These are phyloP conservation scores for Mormyrops boulengeri DNA, from an alignment of 2,797 vertebrate species.

Conservation along the genomic window DNA sequence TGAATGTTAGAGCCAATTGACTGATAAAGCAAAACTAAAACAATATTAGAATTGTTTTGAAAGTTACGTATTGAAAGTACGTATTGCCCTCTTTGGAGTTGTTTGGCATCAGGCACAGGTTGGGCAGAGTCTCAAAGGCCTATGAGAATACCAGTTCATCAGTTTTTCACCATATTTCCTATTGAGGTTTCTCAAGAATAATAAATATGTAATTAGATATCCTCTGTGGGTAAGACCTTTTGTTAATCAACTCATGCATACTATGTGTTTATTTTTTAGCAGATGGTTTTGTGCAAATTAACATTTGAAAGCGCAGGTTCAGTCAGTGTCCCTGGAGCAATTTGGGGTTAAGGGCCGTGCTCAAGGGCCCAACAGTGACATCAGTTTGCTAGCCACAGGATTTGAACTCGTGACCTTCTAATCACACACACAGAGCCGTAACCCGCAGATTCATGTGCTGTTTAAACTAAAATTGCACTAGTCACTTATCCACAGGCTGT, in stretches of 20 bases:
- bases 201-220: background rate
- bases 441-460: background rate
- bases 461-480: background rate
- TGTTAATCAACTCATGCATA: background rate
- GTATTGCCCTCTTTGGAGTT: background rate
- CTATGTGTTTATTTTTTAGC: background rate
- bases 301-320: background rate
- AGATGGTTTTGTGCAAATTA: background rate
- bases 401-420: background rate
- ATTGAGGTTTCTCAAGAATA: background rate
- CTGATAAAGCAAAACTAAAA: background rate
- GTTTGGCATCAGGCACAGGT: background rate
- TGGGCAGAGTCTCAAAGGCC: background rate
- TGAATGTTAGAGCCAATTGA: background rate
- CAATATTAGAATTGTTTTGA: background rate
- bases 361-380: background rate
- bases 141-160: background rate
- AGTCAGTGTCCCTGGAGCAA: background rate
- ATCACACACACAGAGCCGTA: background rate
- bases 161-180: background rate
- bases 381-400: background rate
- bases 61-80: background rate
- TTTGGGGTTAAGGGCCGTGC: background rate
- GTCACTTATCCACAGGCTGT: background rate
- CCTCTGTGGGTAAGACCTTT: background rate